phyloP scores from a whole-genome alignment of 2,888 invertebrate genomes.

The Leucoptera coffeella region DNA sequence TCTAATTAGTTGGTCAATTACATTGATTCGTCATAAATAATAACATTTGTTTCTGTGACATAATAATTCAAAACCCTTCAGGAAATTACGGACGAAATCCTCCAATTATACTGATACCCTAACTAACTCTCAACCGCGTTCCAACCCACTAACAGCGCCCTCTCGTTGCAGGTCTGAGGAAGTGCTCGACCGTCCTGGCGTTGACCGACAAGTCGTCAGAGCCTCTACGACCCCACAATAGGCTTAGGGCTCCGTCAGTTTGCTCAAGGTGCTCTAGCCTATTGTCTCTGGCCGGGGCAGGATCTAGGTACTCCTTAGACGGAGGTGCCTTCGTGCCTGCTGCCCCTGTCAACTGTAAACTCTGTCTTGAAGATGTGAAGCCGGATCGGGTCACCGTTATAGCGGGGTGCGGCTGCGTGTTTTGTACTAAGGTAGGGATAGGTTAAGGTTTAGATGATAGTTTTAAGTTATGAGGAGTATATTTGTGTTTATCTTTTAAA shows the following conservation, averaged over 20 bases:
- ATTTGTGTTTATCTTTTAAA: no score
- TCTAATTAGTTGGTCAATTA: no score
- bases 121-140: no score
- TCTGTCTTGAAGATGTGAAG: conserved; percentile 75
- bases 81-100: no score
- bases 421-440: conserved; percentile 85
- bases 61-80: no score
- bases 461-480: no score
- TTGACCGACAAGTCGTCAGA: conserved; percentile 47
- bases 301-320: conserved; percentile 70
- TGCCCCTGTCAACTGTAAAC: conserved; percentile 63
- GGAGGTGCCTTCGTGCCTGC: conserved; percentile 58
- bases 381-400: conserved; percentile 63
- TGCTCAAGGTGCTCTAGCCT: conserved; percentile 81
- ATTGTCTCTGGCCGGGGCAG: conserved; percentile 69
- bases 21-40: no score
- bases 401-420: conserved; percentile 74
- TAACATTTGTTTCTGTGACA: no score
- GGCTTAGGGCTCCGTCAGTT: conserved; percentile 58
- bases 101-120: no score
- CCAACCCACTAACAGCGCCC: conserved; percentile 1
- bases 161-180: conserved; percentile 50
- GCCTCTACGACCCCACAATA: conserved; percentile 45
- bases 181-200: conserved; percentile 72
- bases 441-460: no score